Evolutionary conservation across 53 echinoderm and acorn worm genomes (phyloP).

Genomic region (Paracentrotus lividus): DNA sequence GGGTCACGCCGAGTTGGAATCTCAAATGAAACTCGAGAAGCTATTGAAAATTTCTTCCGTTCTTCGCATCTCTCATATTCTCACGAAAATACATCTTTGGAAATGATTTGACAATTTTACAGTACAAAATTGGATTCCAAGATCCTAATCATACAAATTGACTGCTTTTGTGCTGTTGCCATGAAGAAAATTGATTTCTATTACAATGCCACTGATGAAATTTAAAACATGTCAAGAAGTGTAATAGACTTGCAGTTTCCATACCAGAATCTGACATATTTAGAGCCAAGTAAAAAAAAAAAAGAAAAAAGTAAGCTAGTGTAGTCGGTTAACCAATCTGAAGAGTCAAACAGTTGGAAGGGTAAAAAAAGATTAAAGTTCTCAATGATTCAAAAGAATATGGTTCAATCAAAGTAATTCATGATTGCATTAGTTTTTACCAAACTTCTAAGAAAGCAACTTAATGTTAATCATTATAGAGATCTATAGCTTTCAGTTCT

Average conservation of each 20-base stretch:
- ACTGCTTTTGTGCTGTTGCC: slow-evolving; percentile 48
- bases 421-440: too few species aligned
- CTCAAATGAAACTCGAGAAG: slow-evolving; percentile 52
- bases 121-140: slow-evolving; percentile 53
- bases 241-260: slow-evolving; percentile 20
- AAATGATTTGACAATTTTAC: slow-evolving; percentile 60
- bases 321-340: too few species aligned
- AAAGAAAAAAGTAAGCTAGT: not conserved
- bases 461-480: too few species aligned
- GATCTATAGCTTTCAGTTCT: too few species aligned
- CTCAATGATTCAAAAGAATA: not conserved
- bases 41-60: slow-evolving; percentile 48
- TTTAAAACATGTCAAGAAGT: not conserved
- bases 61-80: not conserved
- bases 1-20: slow-evolving; percentile 51
- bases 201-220: slow-evolving; percentile 40
- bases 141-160: slow-evolving; percentile 51
- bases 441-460: too few species aligned
- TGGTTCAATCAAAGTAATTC: too few species aligned
- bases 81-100: slow-evolving; percentile 42
- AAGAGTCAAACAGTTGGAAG: too few species aligned
- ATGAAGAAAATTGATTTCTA: slow-evolving; percentile 31
- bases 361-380: too few species aligned
- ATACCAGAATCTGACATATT: slow-evolving; percentile 30
- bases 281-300: not conserved